Evolutionary conservation across 2,113 vertebrate genomes (phyloP).

Genomic region (Climacteris rufus): DNA sequence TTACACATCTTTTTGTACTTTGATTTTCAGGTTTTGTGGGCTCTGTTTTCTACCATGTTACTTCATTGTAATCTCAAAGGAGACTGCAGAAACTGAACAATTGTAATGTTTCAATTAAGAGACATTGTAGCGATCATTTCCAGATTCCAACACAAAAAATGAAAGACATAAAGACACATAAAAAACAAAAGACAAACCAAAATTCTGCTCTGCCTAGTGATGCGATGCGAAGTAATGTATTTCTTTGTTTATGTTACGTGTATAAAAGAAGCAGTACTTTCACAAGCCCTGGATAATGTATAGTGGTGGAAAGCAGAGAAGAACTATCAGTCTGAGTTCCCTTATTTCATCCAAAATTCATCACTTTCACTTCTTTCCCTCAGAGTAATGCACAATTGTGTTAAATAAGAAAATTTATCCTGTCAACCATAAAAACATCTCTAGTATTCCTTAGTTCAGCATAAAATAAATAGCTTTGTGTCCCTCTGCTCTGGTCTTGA

Average conservation of each 20-base stretch:
- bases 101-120: neutral
- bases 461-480: neutral
- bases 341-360: neutral
- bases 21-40: neutral
- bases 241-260: neutral
- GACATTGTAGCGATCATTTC: neutral
- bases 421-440: neutral
- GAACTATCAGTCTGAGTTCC: neutral
- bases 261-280: neutral
- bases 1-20: neutral
- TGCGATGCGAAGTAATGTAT: neutral
- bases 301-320: neutral
- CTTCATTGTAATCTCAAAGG: neutral
- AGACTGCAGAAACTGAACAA: neutral
- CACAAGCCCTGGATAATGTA: neutral
- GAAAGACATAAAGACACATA: neutral
- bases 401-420: neutral
- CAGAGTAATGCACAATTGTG: neutral
- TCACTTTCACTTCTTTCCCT: neutral
- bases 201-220: neutral
- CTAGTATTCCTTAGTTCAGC: neutral
- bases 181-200: neutral
- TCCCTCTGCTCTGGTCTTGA: neutral
- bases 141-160: neutral
- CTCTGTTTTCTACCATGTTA: neutral